Base-by-base conservation (phyloP, 2,113 vertebrate genomes). In the Atherinomorus stipes region DNA sequence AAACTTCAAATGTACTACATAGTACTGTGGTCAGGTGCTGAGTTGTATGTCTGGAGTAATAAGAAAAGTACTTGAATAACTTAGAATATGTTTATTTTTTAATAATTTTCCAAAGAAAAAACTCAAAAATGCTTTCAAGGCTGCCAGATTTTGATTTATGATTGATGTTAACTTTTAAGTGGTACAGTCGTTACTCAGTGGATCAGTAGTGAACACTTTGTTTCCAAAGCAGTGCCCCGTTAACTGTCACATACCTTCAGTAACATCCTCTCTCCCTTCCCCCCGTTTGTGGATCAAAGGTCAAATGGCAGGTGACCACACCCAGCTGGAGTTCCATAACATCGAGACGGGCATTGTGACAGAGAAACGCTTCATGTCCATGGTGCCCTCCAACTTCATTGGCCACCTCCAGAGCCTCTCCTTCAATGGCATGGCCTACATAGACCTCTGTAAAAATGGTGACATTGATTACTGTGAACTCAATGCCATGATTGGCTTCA, bases 391-490 rank as follows among this genome's bases (percentile, higher is more conserved):
- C 88, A 99, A 99, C 91, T 99, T 98, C 91, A 98, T 99, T 57
- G 98, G 98, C 57, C 98, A 99, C 88, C 95, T 99, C 9, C 98
- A 99, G 92, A 98, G 97, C 90, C 94, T 99, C 71, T 94, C 95
- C 13, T 98, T 99, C 92, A 99, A 99, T 57, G 96, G 98, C 91
- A 98, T 99, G 98, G 94, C 97, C 13, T 99, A 99, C 90, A 98
- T 99, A 81, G 98, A 99, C 94, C 94, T 99, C 40, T 99, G 98
- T 92, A 98, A 98, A 94, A 99, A 98, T 0, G 98, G 98, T 18
- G 98, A 99, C 94, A 99, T 99, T 47, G 97, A 99, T 90, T 99
- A 98, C 90, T 99, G 98, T 73, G 97, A 99, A 88, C 96, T 99
- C 85, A 99, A 99, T 66, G 97, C 98, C 88, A 95, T 97, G 88